Evolutionary conservation across 2,113 vertebrate species (phyloP).

Genomic region (Columba livia): DNA sequence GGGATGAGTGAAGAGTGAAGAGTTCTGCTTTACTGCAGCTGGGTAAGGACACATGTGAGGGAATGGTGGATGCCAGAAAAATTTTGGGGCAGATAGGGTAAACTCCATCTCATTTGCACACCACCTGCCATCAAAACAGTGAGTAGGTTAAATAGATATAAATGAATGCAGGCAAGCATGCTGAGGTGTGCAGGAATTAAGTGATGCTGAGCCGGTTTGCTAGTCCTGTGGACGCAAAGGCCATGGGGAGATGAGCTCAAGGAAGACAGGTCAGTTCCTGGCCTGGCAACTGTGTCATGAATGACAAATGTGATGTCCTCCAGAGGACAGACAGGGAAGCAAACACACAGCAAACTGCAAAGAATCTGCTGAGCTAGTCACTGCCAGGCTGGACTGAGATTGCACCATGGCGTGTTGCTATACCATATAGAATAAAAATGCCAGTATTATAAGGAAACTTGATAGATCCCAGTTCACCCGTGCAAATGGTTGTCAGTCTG

Average conservation of each 20-base stretch:
- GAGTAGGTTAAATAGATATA: not conserved
- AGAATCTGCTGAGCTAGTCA: not conserved
- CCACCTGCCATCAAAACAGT: not conserved
- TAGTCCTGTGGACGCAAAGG: not conserved
- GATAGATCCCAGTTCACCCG: not conserved
- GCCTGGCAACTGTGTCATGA: not conserved
- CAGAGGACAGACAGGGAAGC: not conserved
- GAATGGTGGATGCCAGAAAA: not conserved
- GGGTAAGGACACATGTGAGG: not conserved
- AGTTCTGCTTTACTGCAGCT: not conserved
- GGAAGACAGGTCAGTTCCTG: accelerated
- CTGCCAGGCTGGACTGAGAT: not conserved
- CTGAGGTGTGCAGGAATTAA: not conserved
- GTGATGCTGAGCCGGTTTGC: not conserved
- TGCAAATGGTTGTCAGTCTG: not conserved
- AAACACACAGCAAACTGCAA: not conserved
- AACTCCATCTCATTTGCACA: not conserved
- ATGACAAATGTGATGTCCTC: not conserved
- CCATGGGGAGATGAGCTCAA: not conserved
- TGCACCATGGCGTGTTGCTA: not conserved
- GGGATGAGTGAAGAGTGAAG: not conserved
- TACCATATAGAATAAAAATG: not conserved
- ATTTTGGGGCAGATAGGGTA: not conserved
- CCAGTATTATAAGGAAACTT: not conserved
- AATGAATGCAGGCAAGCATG: not conserved